These are phyloP conservation scores for Staurois parvus DNA, from an alignment of 2,797 vertebrate genomes.

Conservation along the genomic window DNA sequence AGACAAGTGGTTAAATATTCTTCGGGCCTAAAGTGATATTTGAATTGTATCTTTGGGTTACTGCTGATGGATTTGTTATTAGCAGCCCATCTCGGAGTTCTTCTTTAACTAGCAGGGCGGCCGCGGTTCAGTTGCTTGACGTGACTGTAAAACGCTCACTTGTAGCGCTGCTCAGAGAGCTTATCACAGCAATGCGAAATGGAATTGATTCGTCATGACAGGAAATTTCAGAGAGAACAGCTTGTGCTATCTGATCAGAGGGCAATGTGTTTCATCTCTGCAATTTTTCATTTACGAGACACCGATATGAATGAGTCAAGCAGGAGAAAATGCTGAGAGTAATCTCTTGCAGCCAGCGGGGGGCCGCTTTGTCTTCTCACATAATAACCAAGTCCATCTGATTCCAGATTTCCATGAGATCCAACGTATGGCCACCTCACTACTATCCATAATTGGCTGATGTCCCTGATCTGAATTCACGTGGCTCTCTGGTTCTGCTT, in stretches of 20 bases:
- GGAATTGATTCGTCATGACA: constrained; percentile 7
- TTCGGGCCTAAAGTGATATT: too few species aligned
- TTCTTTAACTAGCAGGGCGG: background rate
- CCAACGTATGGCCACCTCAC: background rate
- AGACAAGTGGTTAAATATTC: too few species aligned
- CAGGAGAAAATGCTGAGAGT: background rate
- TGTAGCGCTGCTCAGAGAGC: background rate
- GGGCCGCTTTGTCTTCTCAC: background rate
- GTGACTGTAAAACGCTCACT: background rate
- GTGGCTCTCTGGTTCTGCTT: background rate
- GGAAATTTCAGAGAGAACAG: constrained; percentile 10
- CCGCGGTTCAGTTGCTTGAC: background rate
- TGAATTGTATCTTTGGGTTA: too few species aligned
- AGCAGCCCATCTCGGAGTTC: background rate
- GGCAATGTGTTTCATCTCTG: background rate
- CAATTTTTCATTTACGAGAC: background rate
- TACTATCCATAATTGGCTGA: background rate
- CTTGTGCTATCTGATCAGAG: constrained; percentile 4
- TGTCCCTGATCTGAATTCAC: background rate
- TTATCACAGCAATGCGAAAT: background rate
- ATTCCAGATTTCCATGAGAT: background rate
- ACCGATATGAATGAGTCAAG: background rate
- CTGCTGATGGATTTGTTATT: too few species aligned
- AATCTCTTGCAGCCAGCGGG: background rate
- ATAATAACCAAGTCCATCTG: background rate